These are phyloP conservation scores for Catostomus latipinnis DNA, from an alignment of 2,797 vertebrate species.

Conservation along the genomic window DNA sequence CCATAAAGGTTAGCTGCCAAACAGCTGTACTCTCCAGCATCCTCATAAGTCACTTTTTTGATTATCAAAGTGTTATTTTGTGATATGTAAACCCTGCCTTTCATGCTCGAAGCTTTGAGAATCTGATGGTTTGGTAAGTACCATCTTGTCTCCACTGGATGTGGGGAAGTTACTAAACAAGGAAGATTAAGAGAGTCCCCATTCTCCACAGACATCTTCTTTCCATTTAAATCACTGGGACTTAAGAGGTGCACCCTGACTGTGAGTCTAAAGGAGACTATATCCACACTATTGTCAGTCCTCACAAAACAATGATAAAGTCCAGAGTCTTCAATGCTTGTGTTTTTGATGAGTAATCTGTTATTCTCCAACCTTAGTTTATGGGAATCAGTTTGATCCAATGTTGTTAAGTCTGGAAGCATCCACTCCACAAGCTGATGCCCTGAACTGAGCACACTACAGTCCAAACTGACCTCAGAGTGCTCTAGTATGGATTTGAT, in stretches of 20 bases:
- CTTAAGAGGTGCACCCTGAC: slow-evolving; percentile 74
- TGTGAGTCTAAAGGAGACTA: slow-evolving; percentile 75
- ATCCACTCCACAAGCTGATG: slow-evolving; percentile 77
- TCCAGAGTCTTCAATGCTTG: slow-evolving; percentile 75
- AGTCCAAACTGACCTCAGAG: slow-evolving; percentile 72
- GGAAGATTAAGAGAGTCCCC: slow-evolving; percentile 72
- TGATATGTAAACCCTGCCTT: slow-evolving; percentile 70
- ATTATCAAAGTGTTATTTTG: slow-evolving; percentile 78
- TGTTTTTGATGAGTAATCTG: slow-evolving; percentile 75
- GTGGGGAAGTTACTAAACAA: slow-evolving; percentile 75
- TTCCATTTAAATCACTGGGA: slow-evolving; percentile 78
- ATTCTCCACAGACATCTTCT: slow-evolving; percentile 70
- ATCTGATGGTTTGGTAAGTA: slow-evolving; percentile 75
- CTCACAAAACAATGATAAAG: slow-evolving; percentile 80
- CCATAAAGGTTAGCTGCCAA: slow-evolving; percentile 79
- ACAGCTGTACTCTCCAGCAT: slow-evolving; percentile 82
- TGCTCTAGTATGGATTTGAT: slow-evolving; percentile 74
- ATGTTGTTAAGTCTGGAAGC: slow-evolving; percentile 76
- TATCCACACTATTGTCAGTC: slow-evolving; percentile 72
- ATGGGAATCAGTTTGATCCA: slow-evolving; percentile 68
- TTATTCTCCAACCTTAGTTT: slow-evolving; percentile 68
- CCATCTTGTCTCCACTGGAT: slow-evolving; percentile 77
- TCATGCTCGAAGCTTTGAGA: slow-evolving; percentile 70
- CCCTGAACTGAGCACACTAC: slow-evolving; percentile 70
- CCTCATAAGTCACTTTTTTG: slow-evolving; percentile 67